Evolutionary conservation across 1,140 invertebrate species (phyloP).

Genomic region (Littorina saxatilis): DNA sequence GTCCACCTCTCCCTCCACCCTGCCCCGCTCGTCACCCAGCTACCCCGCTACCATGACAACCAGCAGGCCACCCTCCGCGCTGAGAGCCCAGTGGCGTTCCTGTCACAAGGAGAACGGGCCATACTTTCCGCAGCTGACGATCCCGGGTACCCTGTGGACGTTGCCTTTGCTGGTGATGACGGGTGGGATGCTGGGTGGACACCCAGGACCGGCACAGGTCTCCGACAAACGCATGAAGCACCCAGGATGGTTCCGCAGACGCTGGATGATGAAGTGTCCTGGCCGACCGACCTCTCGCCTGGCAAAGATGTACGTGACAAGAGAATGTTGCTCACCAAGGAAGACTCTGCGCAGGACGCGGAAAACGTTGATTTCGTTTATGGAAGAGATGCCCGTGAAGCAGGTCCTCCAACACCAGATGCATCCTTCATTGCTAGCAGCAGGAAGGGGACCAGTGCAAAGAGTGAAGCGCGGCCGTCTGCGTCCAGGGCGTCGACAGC

Average conservation of each 20-base stretch:
- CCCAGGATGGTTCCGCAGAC: too few relatives aligned
- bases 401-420: background rate
- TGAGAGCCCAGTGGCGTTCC: too few relatives aligned
- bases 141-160: too few relatives aligned
- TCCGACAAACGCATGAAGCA: too few relatives aligned
- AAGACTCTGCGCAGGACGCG: background rate
- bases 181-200: background rate
- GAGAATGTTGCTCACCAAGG: background rate
- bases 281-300: too few relatives aligned
- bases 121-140: too few relatives aligned
- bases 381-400: background rate
- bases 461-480: background rate
- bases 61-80: too few relatives aligned
- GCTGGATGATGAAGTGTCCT: too few relatives aligned
- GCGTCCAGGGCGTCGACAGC: background rate
- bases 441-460: background rate
- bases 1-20: constrained; percentile 24
- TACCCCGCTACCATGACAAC: background rate
- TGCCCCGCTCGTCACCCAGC: background rate
- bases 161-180: too few relatives aligned
- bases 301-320: background rate
- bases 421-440: too few relatives aligned
- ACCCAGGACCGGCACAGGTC: background rate
- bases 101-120: too few relatives aligned
- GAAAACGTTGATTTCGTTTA: background rate